Percentiles rank a stretch among this genome's conserved stretches.
Evolutionary conservation across 1,140 invertebrate genomes (phyloP).

Genomic region (Sweltsa coloradensis): DNA sequence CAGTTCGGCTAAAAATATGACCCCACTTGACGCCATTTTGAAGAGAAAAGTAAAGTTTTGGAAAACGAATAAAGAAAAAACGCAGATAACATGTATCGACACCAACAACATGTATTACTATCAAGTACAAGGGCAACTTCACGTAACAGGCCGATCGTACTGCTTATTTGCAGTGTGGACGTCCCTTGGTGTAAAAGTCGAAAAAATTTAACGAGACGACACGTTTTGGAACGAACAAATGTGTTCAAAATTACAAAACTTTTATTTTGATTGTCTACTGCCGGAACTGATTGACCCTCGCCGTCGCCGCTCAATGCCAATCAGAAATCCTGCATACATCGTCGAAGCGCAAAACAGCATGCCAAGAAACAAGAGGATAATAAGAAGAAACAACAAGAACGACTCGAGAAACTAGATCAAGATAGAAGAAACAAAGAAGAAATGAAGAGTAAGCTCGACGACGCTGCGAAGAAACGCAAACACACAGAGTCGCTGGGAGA

Average conservation of each 20-base stretch:
- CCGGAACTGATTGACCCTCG: constrained; percentile 6
- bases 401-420: too few species aligned
- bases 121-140: constrained; percentile 30
- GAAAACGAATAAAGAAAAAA: constrained; percentile 6
- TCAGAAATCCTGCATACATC: too few species aligned
- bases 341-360: too few species aligned
- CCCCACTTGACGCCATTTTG: constrained; percentile 1
- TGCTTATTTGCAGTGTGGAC: constrained; percentile 30
- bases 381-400: too few species aligned
- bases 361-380: too few species aligned
- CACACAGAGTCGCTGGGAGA: too few species aligned
- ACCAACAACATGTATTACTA: constrained; percentile 26
- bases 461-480: too few species aligned
- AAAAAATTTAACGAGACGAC: constrained; percentile 15
- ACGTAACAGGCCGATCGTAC: constrained; percentile 22
- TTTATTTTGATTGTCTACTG: background rate
- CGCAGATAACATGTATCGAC: constrained; percentile 16
- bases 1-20: constrained; percentile 10
- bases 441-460: too few species aligned
- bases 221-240: constrained; percentile 20
- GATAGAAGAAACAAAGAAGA: too few species aligned
- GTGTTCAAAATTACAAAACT: constrained; percentile 7
- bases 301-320: too few species aligned
- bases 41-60: constrained; percentile 8
- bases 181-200: constrained; percentile 15